Percentiles rank a stretch among this genome's conserved stretches.
Evolutionary conservation across 1,140 invertebrate genomes (phyloP).

Genomic region (Tetramorium alpestre): DNA sequence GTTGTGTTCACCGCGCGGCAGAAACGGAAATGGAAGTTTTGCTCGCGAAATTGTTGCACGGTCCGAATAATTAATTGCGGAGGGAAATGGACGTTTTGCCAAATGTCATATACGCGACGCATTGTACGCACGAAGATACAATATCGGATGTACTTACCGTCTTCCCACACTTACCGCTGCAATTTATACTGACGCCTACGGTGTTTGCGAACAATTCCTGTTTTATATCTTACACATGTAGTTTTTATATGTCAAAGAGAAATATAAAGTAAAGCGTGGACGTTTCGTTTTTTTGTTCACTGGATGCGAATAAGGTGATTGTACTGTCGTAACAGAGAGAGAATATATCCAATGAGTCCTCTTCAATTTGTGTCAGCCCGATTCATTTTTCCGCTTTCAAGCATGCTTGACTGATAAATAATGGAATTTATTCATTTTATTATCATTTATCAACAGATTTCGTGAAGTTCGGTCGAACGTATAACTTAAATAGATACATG

Average conservation of each 20-base stretch:
- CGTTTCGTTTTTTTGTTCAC: background rate
- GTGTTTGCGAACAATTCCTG: slow-evolving; percentile 12
- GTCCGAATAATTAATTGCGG: slow-evolving; percentile 8
- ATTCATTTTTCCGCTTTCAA: slow-evolving; percentile 19
- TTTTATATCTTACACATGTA: slow-evolving; percentile 40
- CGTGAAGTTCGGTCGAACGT: slow-evolving; percentile 43
- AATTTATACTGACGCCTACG: slow-evolving; percentile 14
- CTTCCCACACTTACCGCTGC: slow-evolving; percentile 30
- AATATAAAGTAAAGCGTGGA: background rate
- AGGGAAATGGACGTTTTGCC: background rate
- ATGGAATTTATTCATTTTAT: slow-evolving; percentile 59
- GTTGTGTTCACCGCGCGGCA: slow-evolving; percentile 12
- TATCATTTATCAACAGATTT: slow-evolving; percentile 62
- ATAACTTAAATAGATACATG: slow-evolving; percentile 51
- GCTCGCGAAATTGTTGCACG: background rate
- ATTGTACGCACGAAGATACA: background rate
- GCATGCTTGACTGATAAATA: slow-evolving; percentile 50
- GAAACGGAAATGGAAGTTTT: background rate
- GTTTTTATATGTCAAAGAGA: slow-evolving; percentile 4
- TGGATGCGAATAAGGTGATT: slow-evolving; percentile 8
- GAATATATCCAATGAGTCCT: slow-evolving; percentile 17
- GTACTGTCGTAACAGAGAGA: slow-evolving; percentile 7
- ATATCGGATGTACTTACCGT: slow-evolving; percentile 40
- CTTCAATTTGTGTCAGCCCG: background rate
- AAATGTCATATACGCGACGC: background rate